Evolutionary conservation across 2,113 vertebrate genomes (phyloP).

Genomic region (Felis chaus): DNA sequence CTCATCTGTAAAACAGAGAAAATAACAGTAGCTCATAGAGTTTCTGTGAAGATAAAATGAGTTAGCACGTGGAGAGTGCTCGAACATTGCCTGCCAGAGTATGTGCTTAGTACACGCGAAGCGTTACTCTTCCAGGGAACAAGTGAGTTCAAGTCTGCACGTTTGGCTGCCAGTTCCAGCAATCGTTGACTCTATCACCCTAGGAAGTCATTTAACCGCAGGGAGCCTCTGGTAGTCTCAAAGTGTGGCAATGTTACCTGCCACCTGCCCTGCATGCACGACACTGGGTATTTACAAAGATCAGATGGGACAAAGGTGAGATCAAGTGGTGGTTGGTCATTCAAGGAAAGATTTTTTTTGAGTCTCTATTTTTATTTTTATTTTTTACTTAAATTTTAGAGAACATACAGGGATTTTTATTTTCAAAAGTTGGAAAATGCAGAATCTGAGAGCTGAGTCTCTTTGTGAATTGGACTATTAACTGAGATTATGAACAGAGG

Average conservation of each 20-base stretch:
- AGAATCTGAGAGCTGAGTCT: background rate
- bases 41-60: background rate
- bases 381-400: too few species aligned
- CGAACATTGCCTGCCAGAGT: background rate
- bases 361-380: too few species aligned
- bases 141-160: background rate
- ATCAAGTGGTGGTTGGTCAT: background rate
- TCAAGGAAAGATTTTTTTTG: background rate
- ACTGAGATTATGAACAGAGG: background rate
- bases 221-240: background rate
- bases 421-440: background rate
- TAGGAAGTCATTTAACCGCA: background rate
- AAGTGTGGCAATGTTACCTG: background rate
- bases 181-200: background rate
- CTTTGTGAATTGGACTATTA: background rate
- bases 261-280: background rate
- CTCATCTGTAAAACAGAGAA: background rate
- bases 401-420: too few species aligned
- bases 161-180: background rate
- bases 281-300: background rate
- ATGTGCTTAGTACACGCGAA: background rate
- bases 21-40: background rate
- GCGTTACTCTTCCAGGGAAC: background rate
- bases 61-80: background rate
- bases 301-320: background rate